Conservation (phyloP, 2,113 vertebrate genomes). For the Ciconia stormi region DNA sequence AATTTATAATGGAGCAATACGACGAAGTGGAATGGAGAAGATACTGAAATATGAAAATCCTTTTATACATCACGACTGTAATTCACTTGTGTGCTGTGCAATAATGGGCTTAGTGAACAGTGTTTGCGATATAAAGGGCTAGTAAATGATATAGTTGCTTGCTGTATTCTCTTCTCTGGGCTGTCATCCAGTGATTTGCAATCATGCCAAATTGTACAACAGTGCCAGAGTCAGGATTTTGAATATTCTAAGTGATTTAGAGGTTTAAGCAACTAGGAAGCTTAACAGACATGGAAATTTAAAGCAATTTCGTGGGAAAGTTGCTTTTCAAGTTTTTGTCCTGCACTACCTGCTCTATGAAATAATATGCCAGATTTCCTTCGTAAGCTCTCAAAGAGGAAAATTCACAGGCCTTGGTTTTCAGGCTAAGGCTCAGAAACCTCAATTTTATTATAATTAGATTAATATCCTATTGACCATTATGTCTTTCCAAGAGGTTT, state of each 20-base stretch:
- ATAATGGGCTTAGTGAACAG: rapidly evolving
- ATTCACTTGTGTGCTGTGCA: neutral
- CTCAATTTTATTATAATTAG: neutral
- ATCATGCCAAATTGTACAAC: neutral
- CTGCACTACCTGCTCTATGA: neutral
- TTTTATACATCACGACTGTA: neutral
- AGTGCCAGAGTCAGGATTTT: neutral
- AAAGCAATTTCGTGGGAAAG: neutral
- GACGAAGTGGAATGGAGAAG: neutral
- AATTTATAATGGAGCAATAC: neutral
- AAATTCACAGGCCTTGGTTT: neutral
- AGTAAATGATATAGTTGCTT: neutral
- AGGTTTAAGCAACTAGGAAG: neutral
- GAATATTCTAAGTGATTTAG: neutral
- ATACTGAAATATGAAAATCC: neutral
- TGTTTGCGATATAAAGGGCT: rapidly evolving
- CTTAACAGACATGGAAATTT: neutral
- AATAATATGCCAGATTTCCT: neutral
- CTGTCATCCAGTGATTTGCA: neutral
- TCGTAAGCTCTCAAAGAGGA: neutral
- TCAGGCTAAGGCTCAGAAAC: neutral
- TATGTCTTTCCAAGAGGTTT: neutral
- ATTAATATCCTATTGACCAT: neutral
- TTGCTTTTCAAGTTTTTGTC: neutral
- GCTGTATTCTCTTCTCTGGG: neutral